A percentile compares a stretch with the other conserved stretches of the same genome.
Evolutionary conservation across 64 coral and sea anemone genomes (phyloP).

Genomic region (Montipora efflorescens): DNA sequence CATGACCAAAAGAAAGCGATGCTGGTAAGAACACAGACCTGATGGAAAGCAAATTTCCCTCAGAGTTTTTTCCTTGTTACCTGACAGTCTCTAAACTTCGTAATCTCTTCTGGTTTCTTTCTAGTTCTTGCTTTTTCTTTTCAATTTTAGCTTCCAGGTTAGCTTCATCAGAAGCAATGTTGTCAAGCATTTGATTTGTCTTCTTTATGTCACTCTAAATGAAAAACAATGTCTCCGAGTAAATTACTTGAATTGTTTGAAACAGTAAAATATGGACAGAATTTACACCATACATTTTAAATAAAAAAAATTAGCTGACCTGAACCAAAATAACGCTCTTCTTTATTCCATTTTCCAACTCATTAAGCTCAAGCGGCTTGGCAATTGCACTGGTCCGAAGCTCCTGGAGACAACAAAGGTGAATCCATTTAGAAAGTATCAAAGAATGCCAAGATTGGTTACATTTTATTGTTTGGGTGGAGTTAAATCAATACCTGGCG

Average conservation of each 20-base stretch:
- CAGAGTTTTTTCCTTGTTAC: slow-evolving; percentile 1
- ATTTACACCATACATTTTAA: too few relatives aligned
- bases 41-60: too few relatives aligned
- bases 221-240: neutral
- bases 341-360: slow-evolving; percentile 97
- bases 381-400: slow-evolving; percentile 90
- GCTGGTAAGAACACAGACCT: too few relatives aligned
- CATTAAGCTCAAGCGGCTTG: slow-evolving; percentile 96
- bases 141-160: slow-evolving; percentile 99
- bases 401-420: slow-evolving; percentile 59
- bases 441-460: too few relatives aligned
- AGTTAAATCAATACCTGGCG: too few relatives aligned
- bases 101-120: slow-evolving; percentile 95
- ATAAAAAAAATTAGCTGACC: slow-evolving; percentile 19
- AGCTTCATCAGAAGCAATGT: slow-evolving; percentile 99
- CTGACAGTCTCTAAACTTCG: slow-evolving; percentile 95
- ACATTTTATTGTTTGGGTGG: too few relatives aligned
- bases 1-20: too few relatives aligned
- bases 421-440: too few relatives aligned
- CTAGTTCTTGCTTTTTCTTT: slow-evolving; percentile 97
- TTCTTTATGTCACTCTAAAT: slow-evolving; percentile 90
- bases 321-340: slow-evolving; percentile 83
- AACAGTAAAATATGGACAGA: neutral
- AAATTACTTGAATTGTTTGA: neutral
- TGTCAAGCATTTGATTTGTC: slow-evolving; percentile 95